Conservation (phyloP, 1,140 invertebrate species). For the Lucilia sericata region DNA sequence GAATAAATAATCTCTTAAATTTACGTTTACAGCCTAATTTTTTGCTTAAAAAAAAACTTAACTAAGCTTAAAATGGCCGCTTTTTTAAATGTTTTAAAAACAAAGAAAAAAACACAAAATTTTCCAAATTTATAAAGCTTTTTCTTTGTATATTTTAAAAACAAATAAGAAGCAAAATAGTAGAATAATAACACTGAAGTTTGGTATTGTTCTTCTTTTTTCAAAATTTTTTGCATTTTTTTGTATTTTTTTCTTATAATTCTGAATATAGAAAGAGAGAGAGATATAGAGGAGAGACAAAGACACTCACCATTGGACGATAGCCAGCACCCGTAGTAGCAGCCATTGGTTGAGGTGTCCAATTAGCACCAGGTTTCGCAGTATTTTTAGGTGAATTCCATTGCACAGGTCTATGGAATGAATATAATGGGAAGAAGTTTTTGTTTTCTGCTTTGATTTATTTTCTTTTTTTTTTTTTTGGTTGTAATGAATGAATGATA, state of each 20-base stretch:
- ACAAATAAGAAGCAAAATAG: not conserved
- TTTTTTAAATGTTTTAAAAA: not conserved
- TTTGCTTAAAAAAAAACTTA: not conserved
- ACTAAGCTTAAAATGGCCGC: not conserved
- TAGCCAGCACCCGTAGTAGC: conserved; percentile 86
- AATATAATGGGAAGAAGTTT: conserved; percentile 43
- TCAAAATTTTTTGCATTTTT: not conserved
- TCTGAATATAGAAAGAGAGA: conserved; percentile 47
- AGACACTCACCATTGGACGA: conserved; percentile 81
- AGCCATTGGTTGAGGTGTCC: conserved; percentile 88
- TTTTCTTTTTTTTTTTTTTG: conserved; percentile 12
- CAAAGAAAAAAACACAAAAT: not conserved
- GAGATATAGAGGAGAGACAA: conserved; percentile 49
- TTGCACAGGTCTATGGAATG: conserved; percentile 75
- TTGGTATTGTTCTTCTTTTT: conserved; percentile 17
- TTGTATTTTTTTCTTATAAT: conserved; percentile 41
- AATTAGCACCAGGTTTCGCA: conserved; percentile 79
- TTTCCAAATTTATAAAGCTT: not conserved
- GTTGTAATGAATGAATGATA: not conserved
- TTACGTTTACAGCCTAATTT: not conserved
- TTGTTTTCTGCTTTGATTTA: conserved; percentile 32
- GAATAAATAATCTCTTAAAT: not conserved
- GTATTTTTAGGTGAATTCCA: conserved; percentile 89
- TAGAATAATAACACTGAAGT: not conserved
- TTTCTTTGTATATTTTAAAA: no score